Percentiles rank a stretch among this genome's conserved stretches.
Evolutionary conservation across 2,888 invertebrate species (phyloP).

Genomic region (Napeogenes sylphis): DNA sequence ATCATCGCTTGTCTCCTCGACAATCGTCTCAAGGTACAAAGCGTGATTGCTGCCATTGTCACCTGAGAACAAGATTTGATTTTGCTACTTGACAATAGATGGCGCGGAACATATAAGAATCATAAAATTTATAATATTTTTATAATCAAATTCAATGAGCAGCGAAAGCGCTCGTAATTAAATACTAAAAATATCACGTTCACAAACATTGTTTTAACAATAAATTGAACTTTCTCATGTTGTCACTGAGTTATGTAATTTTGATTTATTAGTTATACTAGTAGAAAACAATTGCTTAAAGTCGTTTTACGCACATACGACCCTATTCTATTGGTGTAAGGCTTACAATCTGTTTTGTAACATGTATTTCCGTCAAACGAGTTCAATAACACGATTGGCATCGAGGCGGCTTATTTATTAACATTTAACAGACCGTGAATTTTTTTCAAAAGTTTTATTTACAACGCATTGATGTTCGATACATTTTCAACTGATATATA

Average conservation of each 20-base stretch:
- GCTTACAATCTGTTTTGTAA: slow-evolving; percentile 3
- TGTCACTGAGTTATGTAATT: slow-evolving; percentile 41
- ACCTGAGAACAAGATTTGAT: slow-evolving; percentile 46
- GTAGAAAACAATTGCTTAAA: slow-evolving; percentile 19
- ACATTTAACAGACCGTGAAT: slow-evolving; percentile 11
- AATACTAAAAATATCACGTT: no score
- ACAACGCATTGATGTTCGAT: not conserved
- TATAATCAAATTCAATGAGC: not conserved
- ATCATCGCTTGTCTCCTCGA: slow-evolving; percentile 93
- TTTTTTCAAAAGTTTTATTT: not conserved
- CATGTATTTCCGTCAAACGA: slow-evolving; percentile 17
- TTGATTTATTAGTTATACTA: slow-evolving; percentile 32
- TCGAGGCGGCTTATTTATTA: slow-evolving; percentile 5
- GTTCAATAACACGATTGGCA: slow-evolving; percentile 23
- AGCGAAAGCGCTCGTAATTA: no score
- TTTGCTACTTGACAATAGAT: slow-evolving; percentile 40
- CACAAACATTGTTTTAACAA: no score
- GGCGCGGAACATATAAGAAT: slow-evolving; percentile 33
- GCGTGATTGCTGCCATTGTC: slow-evolving; percentile 77
- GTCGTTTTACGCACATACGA: slow-evolving; percentile 6
- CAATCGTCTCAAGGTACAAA: slow-evolving; percentile 89
- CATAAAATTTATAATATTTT: not conserved
- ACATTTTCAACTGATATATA: not conserved
- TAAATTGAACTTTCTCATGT: slow-evolving; percentile 44
- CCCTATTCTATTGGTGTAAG: not conserved